These are phyloP conservation scores for Hypsibius dujardini DNA, from an alignment of 1,140 invertebrate species.

Conservation along the genomic window DNA sequence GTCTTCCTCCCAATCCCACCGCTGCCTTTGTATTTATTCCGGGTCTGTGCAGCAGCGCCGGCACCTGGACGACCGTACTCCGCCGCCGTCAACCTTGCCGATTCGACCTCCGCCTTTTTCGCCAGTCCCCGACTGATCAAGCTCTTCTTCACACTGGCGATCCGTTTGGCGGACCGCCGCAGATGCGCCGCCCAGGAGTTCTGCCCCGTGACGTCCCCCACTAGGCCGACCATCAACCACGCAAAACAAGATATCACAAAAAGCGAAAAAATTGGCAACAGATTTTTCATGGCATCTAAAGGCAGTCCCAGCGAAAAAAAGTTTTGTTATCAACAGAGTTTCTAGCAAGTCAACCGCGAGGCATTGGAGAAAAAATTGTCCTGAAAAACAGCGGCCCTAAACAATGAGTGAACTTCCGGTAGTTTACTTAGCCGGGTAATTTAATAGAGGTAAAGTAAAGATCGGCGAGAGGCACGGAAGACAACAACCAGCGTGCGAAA, in stretches of 20 bases:
- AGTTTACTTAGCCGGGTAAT: not conserved
- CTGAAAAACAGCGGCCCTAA: too few species aligned
- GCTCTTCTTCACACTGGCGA: conserved; percentile 5
- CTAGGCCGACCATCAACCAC: not conserved
- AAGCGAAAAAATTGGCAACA: not conserved
- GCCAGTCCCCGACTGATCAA: not conserved
- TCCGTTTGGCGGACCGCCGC: not conserved
- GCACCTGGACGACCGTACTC: too few species aligned
- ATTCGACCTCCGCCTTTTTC: too few species aligned
- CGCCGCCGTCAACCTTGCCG: too few species aligned
- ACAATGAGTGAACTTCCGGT: not conserved
- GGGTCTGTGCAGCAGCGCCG: too few species aligned
- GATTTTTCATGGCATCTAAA: not conserved
- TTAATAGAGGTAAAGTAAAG: not conserved
- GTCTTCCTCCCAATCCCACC: too few species aligned
- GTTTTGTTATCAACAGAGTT: not conserved
- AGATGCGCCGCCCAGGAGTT: not conserved
- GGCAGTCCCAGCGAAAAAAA: not conserved
- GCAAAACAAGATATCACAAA: not conserved
- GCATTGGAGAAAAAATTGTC: too few species aligned
- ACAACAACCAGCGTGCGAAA: not conserved
- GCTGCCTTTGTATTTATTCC: too few species aligned
- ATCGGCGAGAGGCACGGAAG: not conserved
- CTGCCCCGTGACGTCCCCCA: not conserved
- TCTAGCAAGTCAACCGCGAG: not conserved